Conservation (phyloP, 2,888 invertebrate species). For the Galerucella calmariensis region DNA sequence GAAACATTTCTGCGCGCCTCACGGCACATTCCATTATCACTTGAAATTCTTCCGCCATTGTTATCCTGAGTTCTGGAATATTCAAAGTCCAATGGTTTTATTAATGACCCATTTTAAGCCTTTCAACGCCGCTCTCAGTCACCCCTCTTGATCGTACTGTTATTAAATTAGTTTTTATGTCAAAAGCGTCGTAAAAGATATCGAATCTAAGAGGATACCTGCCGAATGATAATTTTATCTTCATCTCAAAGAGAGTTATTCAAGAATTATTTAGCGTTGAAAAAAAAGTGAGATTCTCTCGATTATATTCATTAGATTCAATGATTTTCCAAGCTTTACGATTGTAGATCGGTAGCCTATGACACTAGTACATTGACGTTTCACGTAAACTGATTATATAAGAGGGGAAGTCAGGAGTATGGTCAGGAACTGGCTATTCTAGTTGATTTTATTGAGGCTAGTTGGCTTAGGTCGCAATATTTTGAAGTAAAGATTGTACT, state of each 20-base stretch:
- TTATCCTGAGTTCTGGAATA: slow-evolving; percentile 56
- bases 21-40: slow-evolving; percentile 55
- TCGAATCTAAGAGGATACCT: slow-evolving; percentile 39
- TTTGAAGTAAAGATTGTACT: too few species aligned
- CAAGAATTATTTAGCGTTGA: neutral
- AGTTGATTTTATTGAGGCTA: too few species aligned
- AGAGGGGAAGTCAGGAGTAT: too few species aligned
- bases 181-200: slow-evolving; percentile 47
- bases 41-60: slow-evolving; percentile 56
- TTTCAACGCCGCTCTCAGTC: slow-evolving; percentile 39
- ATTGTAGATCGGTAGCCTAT: too few species aligned
- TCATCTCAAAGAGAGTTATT: slow-evolving; percentile 12
- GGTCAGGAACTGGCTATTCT: too few species aligned
- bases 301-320: neutral
- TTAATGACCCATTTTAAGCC: slow-evolving; percentile 55
- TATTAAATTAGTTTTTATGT: slow-evolving; percentile 57
- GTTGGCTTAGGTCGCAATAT: too few species aligned
- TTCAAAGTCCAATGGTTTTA: slow-evolving; percentile 57
- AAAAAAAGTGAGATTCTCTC: neutral
- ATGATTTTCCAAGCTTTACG: neutral
- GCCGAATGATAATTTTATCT: slow-evolving; percentile 39
- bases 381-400: too few species aligned
- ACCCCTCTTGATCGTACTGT: slow-evolving; percentile 48
- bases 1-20: slow-evolving; percentile 52
- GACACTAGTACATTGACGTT: too few species aligned